phyloP scores from a whole-genome alignment of 2,113 vertebrate species.

The Thalassoma bifasciatum region DNA sequence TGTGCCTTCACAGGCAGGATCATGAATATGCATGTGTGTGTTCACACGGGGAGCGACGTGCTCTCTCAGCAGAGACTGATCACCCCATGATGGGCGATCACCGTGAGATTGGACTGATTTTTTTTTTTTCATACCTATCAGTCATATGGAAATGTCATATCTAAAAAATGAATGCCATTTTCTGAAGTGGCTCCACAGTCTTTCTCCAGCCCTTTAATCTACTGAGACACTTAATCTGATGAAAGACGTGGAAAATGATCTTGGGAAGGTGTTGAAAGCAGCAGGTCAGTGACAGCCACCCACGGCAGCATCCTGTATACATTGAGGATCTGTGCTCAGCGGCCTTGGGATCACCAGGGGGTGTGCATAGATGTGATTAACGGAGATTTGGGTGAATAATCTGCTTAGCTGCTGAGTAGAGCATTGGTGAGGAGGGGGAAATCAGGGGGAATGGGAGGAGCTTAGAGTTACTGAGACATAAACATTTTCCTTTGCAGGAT shows the following conservation, averaged over 20 bases:
- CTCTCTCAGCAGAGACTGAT: constrained; percentile 66
- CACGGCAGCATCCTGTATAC: constrained; percentile 37
- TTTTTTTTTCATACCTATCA: constrained; percentile 48
- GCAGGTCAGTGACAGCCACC: constrained; percentile 35
- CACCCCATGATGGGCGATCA: constrained; percentile 70
- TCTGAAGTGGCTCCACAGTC: constrained; percentile 65
- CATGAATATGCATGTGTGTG: constrained; percentile 61
- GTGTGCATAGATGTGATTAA: constrained; percentile 74
- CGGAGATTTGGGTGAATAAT: constrained; percentile 79
- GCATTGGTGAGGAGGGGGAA: constrained; percentile 27
- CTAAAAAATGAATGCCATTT: constrained; percentile 75
- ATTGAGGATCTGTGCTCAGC: constrained; percentile 34
- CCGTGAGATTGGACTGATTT: constrained; percentile 66
- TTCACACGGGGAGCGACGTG: constrained; percentile 29
- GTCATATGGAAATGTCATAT: constrained; percentile 70
- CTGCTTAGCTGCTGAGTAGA: constrained; percentile 74
- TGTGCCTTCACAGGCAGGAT: constrained; percentile 6
- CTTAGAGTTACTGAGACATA: constrained; percentile 30
- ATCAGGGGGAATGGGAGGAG: constrained; percentile 32
- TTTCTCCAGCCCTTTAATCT: constrained; percentile 59
- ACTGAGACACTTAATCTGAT: constrained; percentile 44
- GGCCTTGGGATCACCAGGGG: constrained; percentile 48
- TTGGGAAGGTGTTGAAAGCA: constrained; percentile 36
- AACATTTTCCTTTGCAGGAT: constrained; percentile 15
- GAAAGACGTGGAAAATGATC: constrained; percentile 27